Evolutionary conservation across 1,140 invertebrate species (phyloP).

Genomic region (Rhopalosiphum maidis): DNA sequence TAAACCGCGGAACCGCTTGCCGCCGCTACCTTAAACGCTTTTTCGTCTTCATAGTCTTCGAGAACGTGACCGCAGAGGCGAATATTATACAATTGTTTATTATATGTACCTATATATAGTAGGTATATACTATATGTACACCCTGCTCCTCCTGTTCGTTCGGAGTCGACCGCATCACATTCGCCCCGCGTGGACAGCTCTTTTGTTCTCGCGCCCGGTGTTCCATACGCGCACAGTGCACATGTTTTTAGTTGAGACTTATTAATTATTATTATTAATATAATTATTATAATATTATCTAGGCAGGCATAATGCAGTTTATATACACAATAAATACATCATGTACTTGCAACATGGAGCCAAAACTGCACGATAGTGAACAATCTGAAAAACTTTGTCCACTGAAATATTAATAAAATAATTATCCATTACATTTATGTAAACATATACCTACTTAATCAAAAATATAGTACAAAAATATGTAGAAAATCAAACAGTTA

Average conservation of each 20-base stretch:
- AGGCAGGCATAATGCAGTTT: not conserved
- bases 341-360: not conserved
- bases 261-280: not conserved
- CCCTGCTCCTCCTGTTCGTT: not conserved
- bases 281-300: not conserved
- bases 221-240: not conserved
- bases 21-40: constrained; percentile 53
- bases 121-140: not conserved
- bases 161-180: not conserved
- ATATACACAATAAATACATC: not conserved
- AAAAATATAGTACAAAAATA: too few relatives aligned
- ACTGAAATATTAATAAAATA: too few relatives aligned
- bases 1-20: constrained; percentile 45
- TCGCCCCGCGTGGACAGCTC: not conserved
- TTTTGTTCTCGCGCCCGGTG: not conserved
- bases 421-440: too few relatives aligned
- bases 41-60: not conserved
- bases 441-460: too few relatives aligned
- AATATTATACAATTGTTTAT: not conserved
- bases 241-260: not conserved
- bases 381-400: not conserved
- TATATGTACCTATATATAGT: not conserved
- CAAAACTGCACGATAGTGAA: not conserved
- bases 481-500: too few relatives aligned
- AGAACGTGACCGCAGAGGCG: not conserved